These are phyloP conservation scores for Heliconius erato DNA, from an alignment of 2,888 invertebrate genomes.

Conservation along the genomic window DNA sequence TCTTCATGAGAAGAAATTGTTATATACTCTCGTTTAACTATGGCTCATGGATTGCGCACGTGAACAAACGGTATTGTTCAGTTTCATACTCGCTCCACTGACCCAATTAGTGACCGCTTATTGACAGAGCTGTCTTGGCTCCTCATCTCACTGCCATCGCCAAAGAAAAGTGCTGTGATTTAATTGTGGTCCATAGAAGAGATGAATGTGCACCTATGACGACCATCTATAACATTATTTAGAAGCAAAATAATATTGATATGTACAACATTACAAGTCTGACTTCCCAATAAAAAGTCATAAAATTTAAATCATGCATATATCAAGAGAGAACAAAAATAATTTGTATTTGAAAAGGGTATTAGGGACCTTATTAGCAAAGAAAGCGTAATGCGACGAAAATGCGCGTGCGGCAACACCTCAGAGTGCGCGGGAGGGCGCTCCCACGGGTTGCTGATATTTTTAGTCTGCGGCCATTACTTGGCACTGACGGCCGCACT, in stretches of 20 bases:
- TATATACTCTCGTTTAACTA: constrained; percentile 39
- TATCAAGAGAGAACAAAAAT: neutral
- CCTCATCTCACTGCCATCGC: constrained; percentile 66
- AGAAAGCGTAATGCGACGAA: constrained; percentile 71
- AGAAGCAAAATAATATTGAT: neutral
- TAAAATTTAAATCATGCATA: neutral
- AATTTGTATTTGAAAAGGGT: constrained; percentile 18
- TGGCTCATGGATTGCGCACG: constrained; percentile 60
- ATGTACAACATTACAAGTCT: neutral
- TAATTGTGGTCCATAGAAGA: constrained; percentile 50
- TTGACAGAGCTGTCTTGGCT: constrained; percentile 83
- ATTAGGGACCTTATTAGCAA: constrained; percentile 44
- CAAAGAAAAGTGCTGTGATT: constrained; percentile 61
- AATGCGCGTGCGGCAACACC: constrained; percentile 79
- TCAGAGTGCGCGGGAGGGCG: constrained; percentile 85
- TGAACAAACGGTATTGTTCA: constrained; percentile 70
- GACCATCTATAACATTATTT: neutral
- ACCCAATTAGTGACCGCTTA: constrained; percentile 81
- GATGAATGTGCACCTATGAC: neutral
- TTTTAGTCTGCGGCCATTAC: constrained; percentile 89
- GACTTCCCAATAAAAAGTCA: neutral
- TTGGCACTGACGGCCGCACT: constrained; percentile 87
- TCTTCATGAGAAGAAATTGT: constrained; percentile 34
- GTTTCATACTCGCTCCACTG: constrained; percentile 76
- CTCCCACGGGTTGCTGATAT: constrained; percentile 87